A percentile compares a stretch with the other conserved stretches of the same genome.
Conservation (phyloP, 2,888 invertebrate genomes). For the Glyphotaelius pellucidus region DNA sequence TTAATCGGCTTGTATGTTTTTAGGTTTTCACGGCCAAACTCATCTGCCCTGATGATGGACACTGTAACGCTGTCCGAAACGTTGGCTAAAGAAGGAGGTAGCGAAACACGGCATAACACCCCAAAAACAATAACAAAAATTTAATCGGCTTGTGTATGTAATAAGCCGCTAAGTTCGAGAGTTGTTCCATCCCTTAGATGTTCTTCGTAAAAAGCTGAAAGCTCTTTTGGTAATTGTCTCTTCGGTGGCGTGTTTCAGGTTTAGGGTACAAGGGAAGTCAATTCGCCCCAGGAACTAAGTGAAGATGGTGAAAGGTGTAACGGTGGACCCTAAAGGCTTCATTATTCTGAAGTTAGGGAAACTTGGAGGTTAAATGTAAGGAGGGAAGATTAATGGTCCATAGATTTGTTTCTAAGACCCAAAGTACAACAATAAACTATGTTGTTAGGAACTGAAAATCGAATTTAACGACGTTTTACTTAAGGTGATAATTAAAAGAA, state of each 20-base stretch:
- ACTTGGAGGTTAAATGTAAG: background rate
- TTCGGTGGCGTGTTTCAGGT: constrained; percentile 28
- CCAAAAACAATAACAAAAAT: too few relatives aligned
- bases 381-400: background rate
- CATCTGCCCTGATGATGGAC: too few relatives aligned
- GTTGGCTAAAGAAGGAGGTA: too few relatives aligned
- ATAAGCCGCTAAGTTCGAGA: background rate
- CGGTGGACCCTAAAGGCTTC: background rate
- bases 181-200: background rate
- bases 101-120: too few relatives aligned
- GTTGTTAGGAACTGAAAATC: background rate
- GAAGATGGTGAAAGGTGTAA: constrained; percentile 12
- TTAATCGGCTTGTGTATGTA: background rate
- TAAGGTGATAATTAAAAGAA: too few relatives aligned
- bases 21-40: too few relatives aligned
- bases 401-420: background rate
- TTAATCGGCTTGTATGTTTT: background rate
- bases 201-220: background rate
- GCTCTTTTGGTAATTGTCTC: constrained; percentile 33
- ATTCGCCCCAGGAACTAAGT: constrained; percentile 24
- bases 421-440: background rate
- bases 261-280: background rate
- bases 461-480: background rate
- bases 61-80: too few relatives aligned
- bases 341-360: constrained; percentile 25